Evolutionary conservation across 1,140 invertebrate genomes (phyloP).

Genomic region (Arion vulgaris): DNA sequence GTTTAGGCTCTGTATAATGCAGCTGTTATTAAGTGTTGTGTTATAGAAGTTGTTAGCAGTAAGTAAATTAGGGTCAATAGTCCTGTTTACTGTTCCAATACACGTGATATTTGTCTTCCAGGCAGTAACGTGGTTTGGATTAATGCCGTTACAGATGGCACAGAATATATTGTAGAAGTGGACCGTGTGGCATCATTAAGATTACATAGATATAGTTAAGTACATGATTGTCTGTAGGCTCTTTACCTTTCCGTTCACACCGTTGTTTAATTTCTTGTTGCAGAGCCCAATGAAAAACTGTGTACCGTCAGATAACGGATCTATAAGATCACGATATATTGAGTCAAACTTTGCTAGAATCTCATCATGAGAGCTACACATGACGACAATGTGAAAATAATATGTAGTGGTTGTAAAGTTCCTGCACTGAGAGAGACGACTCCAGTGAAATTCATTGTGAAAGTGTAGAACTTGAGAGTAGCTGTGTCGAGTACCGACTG

Average conservation of each 20-base stretch:
- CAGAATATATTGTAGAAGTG: constrained; percentile 34
- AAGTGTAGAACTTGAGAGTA: background rate
- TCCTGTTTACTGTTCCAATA: background rate
- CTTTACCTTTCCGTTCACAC: background rate
- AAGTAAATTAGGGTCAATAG: background rate
- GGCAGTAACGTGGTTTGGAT: background rate
- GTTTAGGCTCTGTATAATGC: background rate
- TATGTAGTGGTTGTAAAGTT: background rate
- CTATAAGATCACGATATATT: background rate
- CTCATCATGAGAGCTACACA: background rate
- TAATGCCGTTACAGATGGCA: constrained; percentile 22
- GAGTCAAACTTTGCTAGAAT: background rate
- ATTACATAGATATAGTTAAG: background rate
- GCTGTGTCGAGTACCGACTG: background rate
- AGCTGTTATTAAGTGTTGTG: background rate
- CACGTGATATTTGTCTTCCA: background rate
- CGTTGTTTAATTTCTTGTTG: background rate
- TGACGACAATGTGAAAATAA: background rate
- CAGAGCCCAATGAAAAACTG: background rate
- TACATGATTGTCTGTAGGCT: background rate
- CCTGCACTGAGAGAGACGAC: background rate
- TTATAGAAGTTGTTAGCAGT: background rate
- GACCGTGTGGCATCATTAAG: background rate
- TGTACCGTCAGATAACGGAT: background rate
- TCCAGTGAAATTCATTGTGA: background rate